Base-by-base conservation (phyloP, 2,113 vertebrate genomes). In the Corythornis madagascariensis region DNA sequence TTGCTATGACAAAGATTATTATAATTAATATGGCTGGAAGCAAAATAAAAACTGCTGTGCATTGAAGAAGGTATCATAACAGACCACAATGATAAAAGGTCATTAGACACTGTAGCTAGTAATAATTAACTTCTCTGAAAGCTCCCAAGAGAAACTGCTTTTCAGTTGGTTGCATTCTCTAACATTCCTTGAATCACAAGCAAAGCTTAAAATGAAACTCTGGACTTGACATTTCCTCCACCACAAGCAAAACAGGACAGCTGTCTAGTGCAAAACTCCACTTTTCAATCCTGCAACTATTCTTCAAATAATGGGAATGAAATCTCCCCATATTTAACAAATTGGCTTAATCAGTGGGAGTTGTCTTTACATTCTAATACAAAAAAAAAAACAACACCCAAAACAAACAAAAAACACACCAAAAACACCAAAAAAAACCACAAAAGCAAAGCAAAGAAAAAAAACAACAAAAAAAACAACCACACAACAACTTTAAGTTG, bases 1-100 rank as follows among this genome's bases (percentile, higher is more conserved):
- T 94, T 96, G 86, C 87, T 83, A 92, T 38, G 64, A 80, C 72
- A 85, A 87, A 77, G 90, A 85, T 57, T 61, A 93, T 80, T 85
- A 66, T 70, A 77, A 97, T 96, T 95, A 95, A 82, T 95, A 82
- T 25, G 59, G 52, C 48, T 75, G 50, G 69, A 95, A 82, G 38
- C 29, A 70, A 96, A 78, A 87, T 74, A 83, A 93, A 94, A 50
- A 89, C 13, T 90, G 47, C 53, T 57, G 33, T 74, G 69, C 67
- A 55, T 31, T 57, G 75, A 24, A 93, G 26, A 96, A 72, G 12
- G 78, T 83, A 87, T 33, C 57, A 16, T 43, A 95, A 77, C 33
- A 87, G 67, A n/a, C 12, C 70, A 85, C 71, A 77, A 33, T 20
- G n/a, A 79, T 61, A 75, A 86, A 81, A 90, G 66, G 72, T 71